These are phyloP conservation scores for Microhierax caerulescens DNA, from an alignment of 2,797 vertebrate genomes.

Conservation along the genomic window DNA sequence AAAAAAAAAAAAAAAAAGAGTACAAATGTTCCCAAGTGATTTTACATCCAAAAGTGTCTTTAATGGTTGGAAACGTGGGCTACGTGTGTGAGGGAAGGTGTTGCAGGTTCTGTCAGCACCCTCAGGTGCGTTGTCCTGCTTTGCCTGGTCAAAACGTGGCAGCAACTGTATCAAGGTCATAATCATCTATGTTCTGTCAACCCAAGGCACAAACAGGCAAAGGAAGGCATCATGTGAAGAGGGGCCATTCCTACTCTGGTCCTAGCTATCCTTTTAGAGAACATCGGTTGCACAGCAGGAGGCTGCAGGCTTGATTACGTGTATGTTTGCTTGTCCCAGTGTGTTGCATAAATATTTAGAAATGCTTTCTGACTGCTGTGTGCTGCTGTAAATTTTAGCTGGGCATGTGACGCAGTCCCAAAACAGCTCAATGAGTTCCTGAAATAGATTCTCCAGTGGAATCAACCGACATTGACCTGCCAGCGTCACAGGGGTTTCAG, in stretches of 20 bases:
- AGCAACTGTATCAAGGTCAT: not conserved
- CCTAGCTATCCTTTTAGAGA: not conserved
- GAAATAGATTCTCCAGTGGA: not conserved
- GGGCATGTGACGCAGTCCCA: not conserved
- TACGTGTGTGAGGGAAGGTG: not conserved
- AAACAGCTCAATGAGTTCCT: not conserved
- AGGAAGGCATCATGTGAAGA: not conserved
- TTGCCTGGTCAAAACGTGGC: not conserved
- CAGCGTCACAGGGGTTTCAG: not conserved
- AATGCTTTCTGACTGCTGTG: not conserved
- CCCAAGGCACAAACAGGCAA: not conserved
- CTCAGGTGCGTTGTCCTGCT: not conserved
- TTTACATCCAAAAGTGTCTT: not conserved
- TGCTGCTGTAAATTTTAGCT: not conserved
- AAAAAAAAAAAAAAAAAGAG: not conserved
- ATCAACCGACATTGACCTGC: constrained; percentile 17
- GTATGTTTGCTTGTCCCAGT: not conserved
- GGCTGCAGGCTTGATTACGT: not conserved
- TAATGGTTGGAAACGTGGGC: not conserved
- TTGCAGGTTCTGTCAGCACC: not conserved
- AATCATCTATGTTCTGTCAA: not conserved
- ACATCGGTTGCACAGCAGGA: not conserved
- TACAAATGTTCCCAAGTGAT: not conserved
- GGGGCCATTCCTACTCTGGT: not conserved
- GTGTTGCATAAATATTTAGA: not conserved